Conservation (phyloP, 2,113 vertebrate genomes). For the Oncorhynchus clarkii region DNA sequence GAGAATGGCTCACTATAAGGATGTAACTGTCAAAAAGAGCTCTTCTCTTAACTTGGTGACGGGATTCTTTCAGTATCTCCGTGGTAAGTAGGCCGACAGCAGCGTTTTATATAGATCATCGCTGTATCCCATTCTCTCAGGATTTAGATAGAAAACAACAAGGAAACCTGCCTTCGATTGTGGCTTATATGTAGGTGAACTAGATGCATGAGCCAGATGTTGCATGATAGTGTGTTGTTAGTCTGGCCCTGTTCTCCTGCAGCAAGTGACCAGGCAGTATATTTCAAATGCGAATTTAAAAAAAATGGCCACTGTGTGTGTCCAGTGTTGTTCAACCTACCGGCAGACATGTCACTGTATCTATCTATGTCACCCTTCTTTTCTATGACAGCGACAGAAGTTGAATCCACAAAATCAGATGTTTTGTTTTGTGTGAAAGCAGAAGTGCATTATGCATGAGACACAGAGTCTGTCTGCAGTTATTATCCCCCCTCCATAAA, state of each 20-base stretch:
- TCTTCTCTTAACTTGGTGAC: constrained; percentile 76
- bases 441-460: constrained; percentile 62
- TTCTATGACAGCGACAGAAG: constrained; percentile 3
- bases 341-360: too few relatives aligned
- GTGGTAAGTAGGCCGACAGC: constrained; percentile 78
- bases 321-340: too few relatives aligned
- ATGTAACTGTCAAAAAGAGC: constrained; percentile 72
- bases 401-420: neutral
- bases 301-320: too few relatives aligned
- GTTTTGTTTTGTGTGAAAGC: constrained; percentile 26
- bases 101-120: neutral
- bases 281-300: constrained; percentile 7
- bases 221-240: constrained; percentile 40
- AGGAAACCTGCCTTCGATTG: constrained; percentile 19
- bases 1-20: constrained; percentile 78
- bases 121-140: constrained; percentile 8
- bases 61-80: constrained; percentile 78
- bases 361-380: neutral
- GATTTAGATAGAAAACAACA: constrained; percentile 7
- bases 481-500: constrained; percentile 20
- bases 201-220: constrained; percentile 43
- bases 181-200: constrained; percentile 45
- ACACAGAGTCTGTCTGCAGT: constrained; percentile 28
- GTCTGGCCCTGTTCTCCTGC: constrained; percentile 31
- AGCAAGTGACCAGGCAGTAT: constrained; percentile 61